Evolutionary conservation across 2,888 invertebrate genomes (phyloP).

Genomic region (Schrankia costaestrigalis): DNA sequence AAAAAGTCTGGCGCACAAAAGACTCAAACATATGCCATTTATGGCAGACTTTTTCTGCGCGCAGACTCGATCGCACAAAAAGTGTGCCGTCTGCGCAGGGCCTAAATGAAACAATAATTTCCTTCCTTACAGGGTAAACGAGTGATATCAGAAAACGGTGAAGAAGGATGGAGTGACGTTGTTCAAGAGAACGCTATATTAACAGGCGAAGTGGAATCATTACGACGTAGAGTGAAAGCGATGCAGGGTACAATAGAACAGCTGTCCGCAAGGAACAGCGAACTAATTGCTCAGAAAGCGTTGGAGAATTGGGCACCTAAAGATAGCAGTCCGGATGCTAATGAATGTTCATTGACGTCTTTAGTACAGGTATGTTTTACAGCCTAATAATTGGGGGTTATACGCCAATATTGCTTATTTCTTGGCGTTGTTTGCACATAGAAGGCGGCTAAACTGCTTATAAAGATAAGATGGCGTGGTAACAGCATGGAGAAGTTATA

Average conservation of each 20-base stretch:
- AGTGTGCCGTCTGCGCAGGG: background rate
- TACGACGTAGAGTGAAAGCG: slow-evolving; percentile 94
- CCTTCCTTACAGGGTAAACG: slow-evolving; percentile 86
- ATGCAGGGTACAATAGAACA: slow-evolving; percentile 96
- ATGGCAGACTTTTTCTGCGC: no score
- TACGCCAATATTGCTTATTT: no score
- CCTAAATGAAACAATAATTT: background rate
- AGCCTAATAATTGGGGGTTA: background rate
- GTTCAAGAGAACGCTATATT: slow-evolving; percentile 97
- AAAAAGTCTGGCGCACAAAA: no score
- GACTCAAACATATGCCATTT: no score
- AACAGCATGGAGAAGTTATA: no score
- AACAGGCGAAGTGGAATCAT: slow-evolving; percentile 91
- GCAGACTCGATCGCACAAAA: no score
- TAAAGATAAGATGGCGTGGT: no score
- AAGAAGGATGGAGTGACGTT: slow-evolving; percentile 94
- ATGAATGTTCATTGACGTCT: slow-evolving; percentile 66
- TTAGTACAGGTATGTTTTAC: slow-evolving; percentile 72
- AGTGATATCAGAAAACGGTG: slow-evolving; percentile 91
- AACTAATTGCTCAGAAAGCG: slow-evolving; percentile 89
- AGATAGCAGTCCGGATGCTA: slow-evolving; percentile 59
- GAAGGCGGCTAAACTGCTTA: no score
- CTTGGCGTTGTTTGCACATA: no score
- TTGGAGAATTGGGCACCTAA: slow-evolving; percentile 82
- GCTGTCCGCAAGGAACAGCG: slow-evolving; percentile 90